Conservation (phyloP, 2,113 vertebrate genomes). For the Myotis brandtii region DNA sequence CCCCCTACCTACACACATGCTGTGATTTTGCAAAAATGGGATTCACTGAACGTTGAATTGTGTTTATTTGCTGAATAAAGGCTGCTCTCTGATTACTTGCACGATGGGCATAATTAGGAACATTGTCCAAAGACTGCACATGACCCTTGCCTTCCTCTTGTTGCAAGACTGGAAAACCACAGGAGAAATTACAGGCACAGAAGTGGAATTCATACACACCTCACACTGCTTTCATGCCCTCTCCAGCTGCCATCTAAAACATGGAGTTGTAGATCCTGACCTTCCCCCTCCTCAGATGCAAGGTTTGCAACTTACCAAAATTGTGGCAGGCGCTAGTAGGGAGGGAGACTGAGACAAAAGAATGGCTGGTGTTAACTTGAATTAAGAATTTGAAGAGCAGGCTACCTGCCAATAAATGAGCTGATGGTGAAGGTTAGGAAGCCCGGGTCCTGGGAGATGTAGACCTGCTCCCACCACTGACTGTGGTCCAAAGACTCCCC, state of each 20-base stretch:
- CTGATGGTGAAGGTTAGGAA: not conserved
- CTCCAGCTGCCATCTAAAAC: not conserved
- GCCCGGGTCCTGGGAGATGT: accelerated
- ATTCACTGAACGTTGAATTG: not conserved
- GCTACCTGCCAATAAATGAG: not conserved
- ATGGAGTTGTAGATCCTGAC: not conserved
- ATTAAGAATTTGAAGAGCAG: conserved; percentile 19
- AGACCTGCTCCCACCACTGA: not conserved
- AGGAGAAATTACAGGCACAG: not conserved
- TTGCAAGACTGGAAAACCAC: not conserved
- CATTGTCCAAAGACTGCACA: conserved; percentile 9
- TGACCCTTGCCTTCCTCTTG: conserved; percentile 22
- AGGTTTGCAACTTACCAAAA: not conserved
- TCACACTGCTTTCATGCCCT: not conserved
- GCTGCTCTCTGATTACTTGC: conserved; percentile 2
- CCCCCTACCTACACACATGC: not conserved
- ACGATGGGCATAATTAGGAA: conserved; percentile 13
- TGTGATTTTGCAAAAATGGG: conserved; percentile 1
- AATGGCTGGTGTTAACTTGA: not conserved
- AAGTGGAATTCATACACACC: not conserved
- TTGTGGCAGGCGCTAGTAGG: not conserved
- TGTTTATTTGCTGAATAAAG: conserved; percentile 61
- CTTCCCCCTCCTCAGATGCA: not conserved
- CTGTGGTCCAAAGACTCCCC: not conserved
- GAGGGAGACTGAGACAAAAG: not conserved